phyloP scores from a whole-genome alignment of 2,113 vertebrate species.

The Nothobranchius kuhntae region DNA sequence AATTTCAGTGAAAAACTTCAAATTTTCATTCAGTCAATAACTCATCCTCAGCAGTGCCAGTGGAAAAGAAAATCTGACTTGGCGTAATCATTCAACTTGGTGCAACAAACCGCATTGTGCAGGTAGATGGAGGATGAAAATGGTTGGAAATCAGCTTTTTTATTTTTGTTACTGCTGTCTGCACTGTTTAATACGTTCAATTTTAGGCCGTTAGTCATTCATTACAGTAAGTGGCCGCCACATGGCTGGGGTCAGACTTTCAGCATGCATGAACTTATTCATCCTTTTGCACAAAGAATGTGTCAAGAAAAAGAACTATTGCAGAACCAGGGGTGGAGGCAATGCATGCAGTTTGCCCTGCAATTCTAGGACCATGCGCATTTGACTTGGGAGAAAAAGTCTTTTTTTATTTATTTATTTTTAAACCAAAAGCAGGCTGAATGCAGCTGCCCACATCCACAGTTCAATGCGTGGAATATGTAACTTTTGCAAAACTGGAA shows the following conservation, averaged over 20 bases:
- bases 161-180: constrained; percentile 26
- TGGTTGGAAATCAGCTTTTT: constrained; percentile 24
- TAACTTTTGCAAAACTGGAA: constrained; percentile 48
- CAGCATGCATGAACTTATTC: constrained; percentile 53
- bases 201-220: constrained; percentile 16
- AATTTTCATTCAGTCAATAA: constrained; percentile 13
- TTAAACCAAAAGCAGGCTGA: constrained; percentile 41
- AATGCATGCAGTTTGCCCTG: constrained; percentile 74
- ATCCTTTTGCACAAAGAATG: constrained; percentile 49
- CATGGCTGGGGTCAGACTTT: constrained; percentile 28
- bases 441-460: constrained; percentile 43
- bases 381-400: constrained; percentile 17
- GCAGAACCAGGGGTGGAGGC: constrained; percentile 56
- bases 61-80: constrained; percentile 2
- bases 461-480: constrained; percentile 51
- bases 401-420: neutral
- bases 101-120: constrained; percentile 5
- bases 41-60: neutral
- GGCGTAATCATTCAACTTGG: neutral
- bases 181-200: constrained; percentile 13
- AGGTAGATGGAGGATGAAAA: constrained; percentile 28
- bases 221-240: neutral
- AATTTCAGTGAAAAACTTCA: constrained; percentile 16
- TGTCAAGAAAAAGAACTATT: constrained; percentile 45
- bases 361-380: constrained; percentile 45